Evolutionary conservation across 1,140 invertebrate genomes (phyloP).

Genomic region (Chelonus insularis): DNA sequence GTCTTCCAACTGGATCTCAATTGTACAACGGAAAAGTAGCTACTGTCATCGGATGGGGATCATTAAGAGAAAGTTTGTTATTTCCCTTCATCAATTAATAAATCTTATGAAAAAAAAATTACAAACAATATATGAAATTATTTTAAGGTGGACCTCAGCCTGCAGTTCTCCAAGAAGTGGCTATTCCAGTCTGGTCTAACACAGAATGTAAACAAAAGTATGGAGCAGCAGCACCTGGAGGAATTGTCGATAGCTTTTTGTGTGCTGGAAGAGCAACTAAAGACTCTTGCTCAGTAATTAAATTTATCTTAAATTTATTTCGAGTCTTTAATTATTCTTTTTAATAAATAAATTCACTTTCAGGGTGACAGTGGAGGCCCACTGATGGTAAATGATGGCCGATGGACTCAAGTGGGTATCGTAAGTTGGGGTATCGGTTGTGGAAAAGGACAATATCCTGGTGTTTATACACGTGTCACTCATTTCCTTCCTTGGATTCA

Average conservation of each 20-base stretch:
- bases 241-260: conserved; percentile 84
- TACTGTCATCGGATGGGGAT: conserved; percentile 86
- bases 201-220: conserved; percentile 77
- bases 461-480: conserved; percentile 81
- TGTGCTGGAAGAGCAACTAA: conserved; percentile 80
- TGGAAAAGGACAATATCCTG: conserved; percentile 87
- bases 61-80: conserved; percentile 71
- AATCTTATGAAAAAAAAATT: not conserved
- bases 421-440: conserved; percentile 94
- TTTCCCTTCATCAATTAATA: not conserved
- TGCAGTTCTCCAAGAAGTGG: conserved; percentile 78
- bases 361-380: conserved; percentile 93
- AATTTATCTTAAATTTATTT: not conserved
- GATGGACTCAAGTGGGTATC: conserved; percentile 84
- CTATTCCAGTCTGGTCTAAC: conserved; percentile 83
- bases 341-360: not conserved
- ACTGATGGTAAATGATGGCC: conserved; percentile 77
- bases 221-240: conserved; percentile 81
- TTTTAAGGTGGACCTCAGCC: conserved; percentile 77
- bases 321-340: not conserved
- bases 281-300: conserved; percentile 87
- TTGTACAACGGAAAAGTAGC: conserved; percentile 70
- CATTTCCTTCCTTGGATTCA: conserved; percentile 79
- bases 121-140: not conserved
- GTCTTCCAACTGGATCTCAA: conserved; percentile 69